Evolutionary conservation across 2,113 vertebrate genomes (phyloP), one percentile per base, ranked within the genome.

Genomic region (Abramis brama): DNA sequence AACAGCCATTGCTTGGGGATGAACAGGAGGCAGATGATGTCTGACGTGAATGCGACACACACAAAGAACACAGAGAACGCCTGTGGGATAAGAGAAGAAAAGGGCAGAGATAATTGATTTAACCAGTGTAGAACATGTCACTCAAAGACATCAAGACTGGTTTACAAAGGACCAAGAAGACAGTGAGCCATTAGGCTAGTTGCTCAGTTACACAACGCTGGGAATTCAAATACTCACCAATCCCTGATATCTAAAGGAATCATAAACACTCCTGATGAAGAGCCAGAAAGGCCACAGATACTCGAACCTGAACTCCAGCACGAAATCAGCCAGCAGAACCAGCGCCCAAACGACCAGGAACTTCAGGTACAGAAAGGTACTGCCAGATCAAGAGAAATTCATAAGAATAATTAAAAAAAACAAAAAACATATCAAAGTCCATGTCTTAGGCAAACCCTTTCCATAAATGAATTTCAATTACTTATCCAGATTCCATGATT

Each of bases 221-320:
- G 19, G 36, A 9, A 39, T 0, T n/a, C 27, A 55, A 23, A 79
- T 85, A 96, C 97, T 93, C 95, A 99, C 98, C 97, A 99, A 93
- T 84, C 98, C 98, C 94, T 99, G 98, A 94, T 99, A 99, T 93
- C 97, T 96, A 95, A 99, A 99, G 89, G 98, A 99, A 92, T 99
- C 98, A 90, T 99, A 99, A 80, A 99, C 98, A 2, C 98, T 99
- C 91, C 98, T 95, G 92, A 99, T 98, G 93, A 99, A 99, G 83
- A 99, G 97, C 98, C 98, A 99, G 94, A 99, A 99, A 0, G 98
- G 98, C 98, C 98, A 99, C 92, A 99, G 94, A 90, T 99, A 99
- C 91, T 99, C 98, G 86, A 99, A 99, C 91, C 98, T 94, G 95
- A 99, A 99, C 93, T 99, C 98, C 94, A 99, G 95, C 90, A 99